These are phyloP conservation scores for Drosophila aldrichi DNA, from an alignment of 2,888 invertebrate genomes.

Conservation along the genomic window DNA sequence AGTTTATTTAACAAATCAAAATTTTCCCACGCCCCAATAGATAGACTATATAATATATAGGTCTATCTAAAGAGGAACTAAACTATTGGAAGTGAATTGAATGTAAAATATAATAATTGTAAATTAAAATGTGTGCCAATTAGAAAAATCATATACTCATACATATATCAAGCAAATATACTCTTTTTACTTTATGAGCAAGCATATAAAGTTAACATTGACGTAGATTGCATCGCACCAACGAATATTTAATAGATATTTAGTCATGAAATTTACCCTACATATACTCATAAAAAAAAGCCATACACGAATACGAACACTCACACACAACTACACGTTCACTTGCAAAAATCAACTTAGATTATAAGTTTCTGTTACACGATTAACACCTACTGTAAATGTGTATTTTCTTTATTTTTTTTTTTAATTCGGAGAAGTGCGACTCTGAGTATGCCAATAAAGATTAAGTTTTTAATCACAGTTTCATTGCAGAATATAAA, in stretches of 20 bases:
- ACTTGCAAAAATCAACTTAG: neutral
- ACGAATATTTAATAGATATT: neutral
- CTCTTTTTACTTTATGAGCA: neutral
- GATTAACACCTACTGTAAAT: neutral
- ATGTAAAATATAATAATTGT: neutral
- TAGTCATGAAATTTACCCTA: neutral
- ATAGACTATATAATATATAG: slow-evolving; percentile 1
- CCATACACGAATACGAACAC: neutral
- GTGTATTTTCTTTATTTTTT: neutral
- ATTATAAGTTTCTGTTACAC: slow-evolving; percentile 2
- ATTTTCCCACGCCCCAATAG: neutral
- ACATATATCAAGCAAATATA: neutral
- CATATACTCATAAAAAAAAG: neutral
- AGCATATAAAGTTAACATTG: neutral
- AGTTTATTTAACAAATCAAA: neutral
- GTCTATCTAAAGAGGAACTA: neutral
- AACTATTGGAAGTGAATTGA: neutral
- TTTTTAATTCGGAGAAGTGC: neutral
- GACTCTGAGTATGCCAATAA: neutral
- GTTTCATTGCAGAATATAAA: neutral
- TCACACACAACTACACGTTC: neutral
- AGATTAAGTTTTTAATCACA: neutral
- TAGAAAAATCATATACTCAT: neutral
- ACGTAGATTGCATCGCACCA: neutral
- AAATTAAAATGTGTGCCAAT: neutral